Base-by-base conservation (phyloP, 2,888 invertebrate species). In the Zhuqinia jingwanae region DNA sequence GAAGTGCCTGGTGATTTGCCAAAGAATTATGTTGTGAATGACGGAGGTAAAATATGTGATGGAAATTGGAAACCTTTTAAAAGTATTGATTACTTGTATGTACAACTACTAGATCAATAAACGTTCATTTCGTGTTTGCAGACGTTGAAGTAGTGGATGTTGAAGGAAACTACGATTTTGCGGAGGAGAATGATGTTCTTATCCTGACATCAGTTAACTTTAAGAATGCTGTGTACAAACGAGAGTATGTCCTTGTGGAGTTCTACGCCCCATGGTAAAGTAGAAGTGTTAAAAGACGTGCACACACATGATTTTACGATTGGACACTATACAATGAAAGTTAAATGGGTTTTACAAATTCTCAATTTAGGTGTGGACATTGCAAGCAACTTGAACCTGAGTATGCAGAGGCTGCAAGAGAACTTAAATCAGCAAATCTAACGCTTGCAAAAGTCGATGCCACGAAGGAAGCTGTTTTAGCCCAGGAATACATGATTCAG, bases 341-440 rank as follows among this genome's bases (percentile, higher is more conserved):
- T n/a, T n/a, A n/a, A n/a, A n/a, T n/a, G n/a, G n/a, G n/a, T n/a
- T n/a, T n/a, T n/a, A n/a, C n/a, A n/a, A n/a, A n/a, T n/a, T n/a
- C n/a, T n/a, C n/a, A n/a, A n/a, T n/a, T n/a, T n/a, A 91, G 94
- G 94, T 94, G 94, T 92, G 94, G 94, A 58, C 94, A 95, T 91
- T 95, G 94, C 92, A 94, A 94, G 91, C 91, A 93, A 10, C 90
- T 94, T 30, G 93, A 92, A 36, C 94, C 94, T 27, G 94, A 94
- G 90, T 94, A 93, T 91, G 93, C 93, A 88, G 93, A 92, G 88
- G 94, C 94, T 10, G 94, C 94, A 0, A 91, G 92, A 86, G 89
- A 91, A 13, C 91, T 94, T 82, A 92, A 92, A 88, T 88, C 91
- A 10, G 90, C 91, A 15, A 90, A 90, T 50, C 17, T 93, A 68